A percentile compares a stretch with the other conserved stretches of the same genome.
Conservation (phyloP, 2,888 invertebrate genomes). For the Epiblema foenella region DNA sequence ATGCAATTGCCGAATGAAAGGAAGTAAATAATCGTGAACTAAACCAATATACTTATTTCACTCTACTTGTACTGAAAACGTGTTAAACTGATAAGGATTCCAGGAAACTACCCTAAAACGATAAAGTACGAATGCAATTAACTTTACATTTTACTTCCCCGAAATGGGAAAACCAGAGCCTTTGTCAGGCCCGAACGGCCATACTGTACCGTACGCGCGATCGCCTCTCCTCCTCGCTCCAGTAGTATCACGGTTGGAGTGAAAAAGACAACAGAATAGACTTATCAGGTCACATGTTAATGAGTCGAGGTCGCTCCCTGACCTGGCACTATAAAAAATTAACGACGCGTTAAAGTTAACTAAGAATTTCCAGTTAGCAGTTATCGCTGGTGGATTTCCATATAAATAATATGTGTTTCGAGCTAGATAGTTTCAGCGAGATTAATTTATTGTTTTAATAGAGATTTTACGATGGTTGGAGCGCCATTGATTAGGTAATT, state of each 20-base stretch:
- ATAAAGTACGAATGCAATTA: slow-evolving; percentile 25
- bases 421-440: neutral
- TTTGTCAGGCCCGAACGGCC: neutral
- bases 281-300: slow-evolving; percentile 38
- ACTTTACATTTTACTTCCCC: slow-evolving; percentile 32
- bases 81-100: neutral
- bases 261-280: slow-evolving; percentile 19
- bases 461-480: neutral
- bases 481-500: neutral
- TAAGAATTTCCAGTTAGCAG: slow-evolving; percentile 26
- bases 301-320: slow-evolving; percentile 36
- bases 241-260: slow-evolving; percentile 1
- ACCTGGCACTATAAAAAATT: slow-evolving; percentile 40
- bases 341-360: slow-evolving; percentile 35
- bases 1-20: neutral
- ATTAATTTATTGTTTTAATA: neutral
- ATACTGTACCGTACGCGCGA: neutral
- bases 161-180: neutral
- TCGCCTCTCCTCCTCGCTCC: slow-evolving; percentile 14
- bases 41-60: neutral
- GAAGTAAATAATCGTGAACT: neutral
- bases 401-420: neutral
- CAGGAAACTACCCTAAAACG: slow-evolving; percentile 2
- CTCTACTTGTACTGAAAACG: neutral
- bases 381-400: neutral